Conservation (phyloP, 2,888 invertebrate genomes). For the Limenitis camilla region DNA sequence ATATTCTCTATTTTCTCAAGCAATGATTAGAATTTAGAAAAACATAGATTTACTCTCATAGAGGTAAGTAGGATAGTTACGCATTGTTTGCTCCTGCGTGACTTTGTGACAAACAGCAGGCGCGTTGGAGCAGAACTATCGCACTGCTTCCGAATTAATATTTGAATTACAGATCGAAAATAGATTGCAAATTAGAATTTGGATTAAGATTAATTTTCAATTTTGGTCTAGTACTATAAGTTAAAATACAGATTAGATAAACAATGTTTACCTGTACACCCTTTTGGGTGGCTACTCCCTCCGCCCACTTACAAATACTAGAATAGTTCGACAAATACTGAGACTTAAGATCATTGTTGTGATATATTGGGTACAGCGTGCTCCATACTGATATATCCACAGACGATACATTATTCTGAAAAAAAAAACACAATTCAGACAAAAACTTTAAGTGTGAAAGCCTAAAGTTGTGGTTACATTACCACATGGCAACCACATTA, state of each 20-base stretch:
- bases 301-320: constrained; percentile 77
- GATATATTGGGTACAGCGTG: constrained; percentile 78
- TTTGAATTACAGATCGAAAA: too few relatives aligned
- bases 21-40: too few relatives aligned
- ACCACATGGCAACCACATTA: too few relatives aligned
- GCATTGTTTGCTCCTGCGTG: too few relatives aligned
- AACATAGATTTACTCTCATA: too few relatives aligned
- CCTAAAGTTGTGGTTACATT: too few relatives aligned
- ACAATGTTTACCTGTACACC: constrained; percentile 71
- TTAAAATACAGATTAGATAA: neutral
- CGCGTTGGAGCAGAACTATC: neutral
- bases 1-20: too few relatives aligned
- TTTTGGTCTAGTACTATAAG: neutral
- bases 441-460: too few relatives aligned
- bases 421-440: constrained; percentile 27
- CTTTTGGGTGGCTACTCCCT: constrained; percentile 67
- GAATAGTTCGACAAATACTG: constrained; percentile 71
- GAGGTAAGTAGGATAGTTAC: too few relatives aligned
- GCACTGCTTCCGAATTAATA: neutral
- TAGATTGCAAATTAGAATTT: too few relatives aligned
- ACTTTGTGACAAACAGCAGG: too few relatives aligned
- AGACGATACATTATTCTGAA: constrained; percentile 76
- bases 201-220: neutral
- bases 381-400: constrained; percentile 85
- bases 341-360: constrained; percentile 71